These are phyloP conservation scores for Catostomus latipinnis DNA, from an alignment of 2,797 vertebrate genomes.

Conservation along the genomic window DNA sequence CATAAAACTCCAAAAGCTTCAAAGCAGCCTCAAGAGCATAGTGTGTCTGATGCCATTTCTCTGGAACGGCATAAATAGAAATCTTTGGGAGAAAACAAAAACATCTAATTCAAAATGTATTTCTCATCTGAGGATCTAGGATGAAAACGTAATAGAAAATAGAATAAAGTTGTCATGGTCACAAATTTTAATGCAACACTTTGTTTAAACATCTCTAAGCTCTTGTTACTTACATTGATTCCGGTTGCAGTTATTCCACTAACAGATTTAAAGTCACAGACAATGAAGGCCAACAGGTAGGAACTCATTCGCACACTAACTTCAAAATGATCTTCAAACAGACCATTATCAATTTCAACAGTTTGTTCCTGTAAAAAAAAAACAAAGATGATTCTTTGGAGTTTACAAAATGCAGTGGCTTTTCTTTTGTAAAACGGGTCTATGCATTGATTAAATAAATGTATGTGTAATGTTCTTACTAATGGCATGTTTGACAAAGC, in stretches of 20 bases:
- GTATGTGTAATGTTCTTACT: slow-evolving; percentile 65
- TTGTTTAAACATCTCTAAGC: not conserved
- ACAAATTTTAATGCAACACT: not conserved
- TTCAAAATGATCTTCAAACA: slow-evolving; percentile 80
- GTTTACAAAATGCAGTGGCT: too few species aligned
- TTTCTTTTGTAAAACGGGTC: not conserved
- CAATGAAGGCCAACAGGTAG: slow-evolving; percentile 78
- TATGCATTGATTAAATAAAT: not conserved
- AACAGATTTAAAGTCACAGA: slow-evolving; percentile 82
- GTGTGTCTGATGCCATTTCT: slow-evolving; percentile 79
- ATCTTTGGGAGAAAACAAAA: slow-evolving; percentile 66
- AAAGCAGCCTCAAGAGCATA: slow-evolving; percentile 80
- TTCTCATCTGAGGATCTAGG: not conserved
- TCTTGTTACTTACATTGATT: slow-evolving; percentile 70
- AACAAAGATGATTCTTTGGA: not conserved
- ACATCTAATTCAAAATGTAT: not conserved
- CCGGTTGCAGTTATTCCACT: slow-evolving; percentile 74
- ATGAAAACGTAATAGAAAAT: not conserved
- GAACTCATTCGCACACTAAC: slow-evolving; percentile 81
- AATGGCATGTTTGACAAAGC: slow-evolving; percentile 82
- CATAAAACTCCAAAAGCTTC: slow-evolving; percentile 83
- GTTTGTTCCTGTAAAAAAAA: slow-evolving; percentile 72
- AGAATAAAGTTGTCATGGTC: too few species aligned
- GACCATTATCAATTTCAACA: slow-evolving; percentile 60
- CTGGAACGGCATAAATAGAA: slow-evolving; percentile 78